Percentiles rank a stretch among this genome's conserved stretches.
Conservation (phyloP, 2,113 vertebrate genomes). For the Apteryx owenii region DNA sequence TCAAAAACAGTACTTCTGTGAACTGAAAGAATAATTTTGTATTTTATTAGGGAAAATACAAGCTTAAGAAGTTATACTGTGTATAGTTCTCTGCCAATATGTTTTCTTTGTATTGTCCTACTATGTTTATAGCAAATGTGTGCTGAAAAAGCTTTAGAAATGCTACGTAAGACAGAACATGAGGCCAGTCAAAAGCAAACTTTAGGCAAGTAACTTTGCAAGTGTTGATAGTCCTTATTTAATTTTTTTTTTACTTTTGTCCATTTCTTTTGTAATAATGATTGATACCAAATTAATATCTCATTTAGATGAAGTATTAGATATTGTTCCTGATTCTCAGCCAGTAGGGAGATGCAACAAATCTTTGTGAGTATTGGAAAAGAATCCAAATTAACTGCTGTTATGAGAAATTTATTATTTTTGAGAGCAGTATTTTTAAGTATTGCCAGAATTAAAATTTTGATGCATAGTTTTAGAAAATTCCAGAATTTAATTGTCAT, state of each 20-base stretch:
- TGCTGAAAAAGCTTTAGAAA: slow-evolving; percentile 17
- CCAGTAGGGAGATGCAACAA: slow-evolving; percentile 53
- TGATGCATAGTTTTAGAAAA: background rate
- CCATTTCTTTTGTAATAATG: background rate
- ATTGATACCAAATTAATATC: slow-evolving; percentile 36
- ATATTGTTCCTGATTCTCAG: slow-evolving; percentile 83
- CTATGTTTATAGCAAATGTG: slow-evolving; percentile 31
- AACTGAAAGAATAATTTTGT: background rate
- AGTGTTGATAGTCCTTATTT: background rate
- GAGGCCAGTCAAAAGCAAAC: slow-evolving; percentile 25
- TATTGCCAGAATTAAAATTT: background rate
- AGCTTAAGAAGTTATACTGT: background rate
- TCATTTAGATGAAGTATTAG: slow-evolving; percentile 77
- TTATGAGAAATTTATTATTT: background rate
- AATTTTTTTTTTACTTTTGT: background rate
- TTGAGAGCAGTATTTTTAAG: background rate
- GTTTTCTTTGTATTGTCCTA: background rate
- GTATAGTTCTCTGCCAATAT: background rate
- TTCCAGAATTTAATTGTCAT: background rate
- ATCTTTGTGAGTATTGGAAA: slow-evolving; percentile 80
- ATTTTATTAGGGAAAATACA: background rate
- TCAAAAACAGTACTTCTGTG: background rate
- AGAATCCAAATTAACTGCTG: background rate
- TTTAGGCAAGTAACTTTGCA: slow-evolving; percentile 66
- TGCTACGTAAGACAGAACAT: background rate